Evolutionary conservation across 2,113 vertebrate genomes (phyloP).

Genomic region (Amblyornis subalaris): DNA sequence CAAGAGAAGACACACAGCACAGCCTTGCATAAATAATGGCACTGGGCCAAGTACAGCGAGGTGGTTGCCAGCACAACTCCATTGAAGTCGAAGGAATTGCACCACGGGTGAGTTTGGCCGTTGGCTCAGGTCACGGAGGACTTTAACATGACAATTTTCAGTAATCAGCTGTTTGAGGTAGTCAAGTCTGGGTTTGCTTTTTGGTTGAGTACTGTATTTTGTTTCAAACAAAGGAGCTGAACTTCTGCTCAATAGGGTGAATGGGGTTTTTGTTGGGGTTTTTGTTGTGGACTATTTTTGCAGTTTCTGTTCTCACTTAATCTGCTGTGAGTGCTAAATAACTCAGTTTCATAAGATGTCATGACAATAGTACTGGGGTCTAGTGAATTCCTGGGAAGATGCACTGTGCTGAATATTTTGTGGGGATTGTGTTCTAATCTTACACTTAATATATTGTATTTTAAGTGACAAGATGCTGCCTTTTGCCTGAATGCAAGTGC

Average conservation of each 20-base stretch:
- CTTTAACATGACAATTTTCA: neutral
- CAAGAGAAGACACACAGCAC: constrained; percentile 29
- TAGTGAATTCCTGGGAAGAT: neutral
- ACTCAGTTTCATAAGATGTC: neutral
- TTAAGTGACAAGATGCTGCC: neutral
- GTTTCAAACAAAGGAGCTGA: neutral
- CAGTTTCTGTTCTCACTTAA: neutral
- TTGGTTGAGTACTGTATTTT: neutral
- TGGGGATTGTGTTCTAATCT: neutral
- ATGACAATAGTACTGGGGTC: neutral
- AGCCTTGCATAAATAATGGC: constrained; percentile 40
- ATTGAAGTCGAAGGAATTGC: neutral
- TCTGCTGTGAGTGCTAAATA: neutral
- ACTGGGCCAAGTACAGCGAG: constrained; percentile 2
- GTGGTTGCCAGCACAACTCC: constrained; percentile 21
- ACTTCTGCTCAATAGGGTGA: neutral
- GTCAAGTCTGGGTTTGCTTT: neutral
- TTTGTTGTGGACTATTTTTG: neutral
- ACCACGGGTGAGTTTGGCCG: neutral
- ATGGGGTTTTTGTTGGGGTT: neutral
- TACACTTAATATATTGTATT: neutral
- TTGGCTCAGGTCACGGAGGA: neutral
- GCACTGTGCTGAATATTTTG: neutral
- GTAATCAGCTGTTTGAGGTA: neutral
- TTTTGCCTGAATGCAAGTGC: neutral